These are phyloP conservation scores for Sthenelais limicola DNA, from an alignment of 2,888 invertebrate genomes.

Conservation along the genomic window DNA sequence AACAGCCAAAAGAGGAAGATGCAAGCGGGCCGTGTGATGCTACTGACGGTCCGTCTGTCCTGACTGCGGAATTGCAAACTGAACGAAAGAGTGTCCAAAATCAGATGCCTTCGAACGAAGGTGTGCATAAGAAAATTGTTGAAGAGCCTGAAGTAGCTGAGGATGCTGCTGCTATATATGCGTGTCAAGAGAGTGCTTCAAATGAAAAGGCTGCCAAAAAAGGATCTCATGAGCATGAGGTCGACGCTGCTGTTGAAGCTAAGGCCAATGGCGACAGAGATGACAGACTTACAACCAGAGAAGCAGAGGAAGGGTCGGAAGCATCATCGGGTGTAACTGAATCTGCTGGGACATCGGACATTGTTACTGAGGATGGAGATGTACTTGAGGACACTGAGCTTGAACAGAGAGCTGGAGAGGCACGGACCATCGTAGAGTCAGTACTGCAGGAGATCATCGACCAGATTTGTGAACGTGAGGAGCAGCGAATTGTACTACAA, in stretches of 20 bases:
- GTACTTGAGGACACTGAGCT: conserved; percentile 53
- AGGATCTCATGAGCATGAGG: background rate
- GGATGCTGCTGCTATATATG: conserved; percentile 16
- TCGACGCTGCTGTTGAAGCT: background rate
- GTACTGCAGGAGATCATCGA: conserved; percentile 14
- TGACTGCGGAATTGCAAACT: too few species aligned
- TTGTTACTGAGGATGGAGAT: conserved; percentile 22
- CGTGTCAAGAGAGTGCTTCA: background rate
- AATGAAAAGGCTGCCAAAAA: background rate
- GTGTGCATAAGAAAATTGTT: too few species aligned
- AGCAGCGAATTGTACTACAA: conserved; percentile 29
- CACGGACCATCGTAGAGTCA: conserved; percentile 6
- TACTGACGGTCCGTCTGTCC: too few species aligned
- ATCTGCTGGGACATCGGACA: background rate
- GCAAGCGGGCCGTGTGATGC: too few species aligned
- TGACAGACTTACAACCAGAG: background rate
- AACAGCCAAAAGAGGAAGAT: conserved; percentile 50
- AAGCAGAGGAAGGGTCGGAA: conserved; percentile 31
- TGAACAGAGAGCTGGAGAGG: conserved; percentile 30
- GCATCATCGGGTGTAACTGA: background rate
- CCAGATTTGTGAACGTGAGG: conserved; percentile 5
- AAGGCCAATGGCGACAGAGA: background rate
- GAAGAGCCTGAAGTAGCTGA: conserved; percentile 15
- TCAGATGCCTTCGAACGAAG: too few species aligned
- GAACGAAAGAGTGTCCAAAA: too few species aligned